phyloP scores from a whole-genome alignment of 2,797 vertebrate species.

The Danio albolineatus region DNA sequence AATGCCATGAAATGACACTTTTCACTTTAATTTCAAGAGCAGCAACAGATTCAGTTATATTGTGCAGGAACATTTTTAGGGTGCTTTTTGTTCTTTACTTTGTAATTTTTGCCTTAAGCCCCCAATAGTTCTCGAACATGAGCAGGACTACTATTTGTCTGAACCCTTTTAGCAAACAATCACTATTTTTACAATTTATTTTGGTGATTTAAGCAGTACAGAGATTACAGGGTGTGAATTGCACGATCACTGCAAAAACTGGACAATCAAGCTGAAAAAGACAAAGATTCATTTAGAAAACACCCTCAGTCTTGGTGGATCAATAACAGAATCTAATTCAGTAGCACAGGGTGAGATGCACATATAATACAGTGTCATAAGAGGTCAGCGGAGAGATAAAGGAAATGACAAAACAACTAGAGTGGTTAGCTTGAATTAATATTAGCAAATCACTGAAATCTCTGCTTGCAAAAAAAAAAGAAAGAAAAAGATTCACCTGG shows the following conservation, averaged over 20 bases:
- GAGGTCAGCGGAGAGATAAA: constrained; percentile 42
- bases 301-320: constrained; percentile 4
- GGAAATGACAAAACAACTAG: constrained; percentile 1
- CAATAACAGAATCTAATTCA: constrained; percentile 24
- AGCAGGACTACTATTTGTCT: neutral
- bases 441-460: constrained; percentile 21
- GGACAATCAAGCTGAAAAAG: constrained; percentile 17
- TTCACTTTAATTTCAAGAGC: too few relatives aligned
- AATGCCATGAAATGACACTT: too few relatives aligned
- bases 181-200: neutral
- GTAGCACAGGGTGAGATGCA: constrained; percentile 10
- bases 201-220: neutral
- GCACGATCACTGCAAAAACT: neutral
- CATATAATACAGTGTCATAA: constrained; percentile 23
- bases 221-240: neutral
- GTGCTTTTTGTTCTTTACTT: too few relatives aligned
- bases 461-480: neutral
- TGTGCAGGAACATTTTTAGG: too few relatives aligned
- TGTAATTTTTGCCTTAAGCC: too few relatives aligned
- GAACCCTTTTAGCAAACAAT: neutral
- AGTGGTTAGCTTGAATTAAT: constrained; percentile 10
- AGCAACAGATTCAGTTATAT: too few relatives aligned
- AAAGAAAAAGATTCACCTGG: constrained; percentile 21
- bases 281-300: constrained; percentile 31
- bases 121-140: too few relatives aligned